Conservation (phyloP, 2,113 vertebrate genomes). For the Theristicus caerulescens region DNA sequence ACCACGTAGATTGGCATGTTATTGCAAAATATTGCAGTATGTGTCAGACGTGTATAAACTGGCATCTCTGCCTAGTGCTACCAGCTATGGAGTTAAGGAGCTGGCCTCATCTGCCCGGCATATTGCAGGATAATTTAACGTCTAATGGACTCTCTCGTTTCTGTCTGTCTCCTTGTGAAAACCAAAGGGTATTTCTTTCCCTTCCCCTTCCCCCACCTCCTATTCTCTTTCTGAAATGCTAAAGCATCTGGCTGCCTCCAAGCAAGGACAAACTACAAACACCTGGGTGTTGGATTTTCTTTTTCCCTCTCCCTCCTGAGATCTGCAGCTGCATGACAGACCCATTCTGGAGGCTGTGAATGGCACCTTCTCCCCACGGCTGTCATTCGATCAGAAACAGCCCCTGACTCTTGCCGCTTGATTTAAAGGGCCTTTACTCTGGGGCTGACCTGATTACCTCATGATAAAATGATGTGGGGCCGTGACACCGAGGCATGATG, state of each 20-base stretch:
- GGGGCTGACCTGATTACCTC: conserved; percentile 55
- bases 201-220: neutral
- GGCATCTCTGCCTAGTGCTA: neutral
- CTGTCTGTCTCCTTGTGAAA: conserved; percentile 11
- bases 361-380: conserved; percentile 18
- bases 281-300: neutral
- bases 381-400: conserved; percentile 41
- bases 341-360: neutral
- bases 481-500: conserved; percentile 27
- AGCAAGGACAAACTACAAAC: conserved; percentile 37
- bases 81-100: conserved; percentile 2
- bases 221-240: neutral
- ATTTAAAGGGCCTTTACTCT: conserved; percentile 29
- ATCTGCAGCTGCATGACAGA: conserved; percentile 23
- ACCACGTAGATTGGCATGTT: neutral
- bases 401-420: neutral
- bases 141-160: conserved; percentile 27
- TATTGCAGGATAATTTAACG: conserved; percentile 8
- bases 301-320: neutral
- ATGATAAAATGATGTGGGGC: conserved; percentile 51
- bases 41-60: neutral
- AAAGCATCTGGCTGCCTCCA: conserved; percentile 42
- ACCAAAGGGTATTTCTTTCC: neutral
- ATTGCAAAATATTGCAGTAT: neutral
- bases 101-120: neutral